Evolutionary conservation across 1,140 invertebrate species (phyloP), one percentile per base, ranked within the genome.

Genomic region (Chlorops oryzae): DNA sequence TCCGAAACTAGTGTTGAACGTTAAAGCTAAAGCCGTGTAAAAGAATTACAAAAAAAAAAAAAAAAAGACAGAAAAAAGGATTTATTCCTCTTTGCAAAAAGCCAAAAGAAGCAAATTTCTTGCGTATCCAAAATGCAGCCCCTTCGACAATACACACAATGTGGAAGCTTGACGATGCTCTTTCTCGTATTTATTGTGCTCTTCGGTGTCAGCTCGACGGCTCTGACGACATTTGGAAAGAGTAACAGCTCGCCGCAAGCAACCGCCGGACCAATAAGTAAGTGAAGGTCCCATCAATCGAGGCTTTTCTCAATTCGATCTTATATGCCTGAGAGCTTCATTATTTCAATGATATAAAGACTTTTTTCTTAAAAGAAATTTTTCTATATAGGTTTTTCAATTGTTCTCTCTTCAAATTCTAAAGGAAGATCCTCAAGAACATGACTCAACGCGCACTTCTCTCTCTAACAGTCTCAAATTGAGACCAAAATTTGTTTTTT

Each of bases 221-320:
- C 82, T 5, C 73, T 85, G 23, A 84, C 82, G 4, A 84, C 82
- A 32, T 84, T 85, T 59, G 83, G 82, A 13, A 84, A 84, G 68
- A 81, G 77, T 46, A 82, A 78, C 55, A 72, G 76, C 35, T 71
- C 72, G 46, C 77, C 80, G 4, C 72, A 78, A 17, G 77, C 81
- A 15, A 77, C 80, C 22, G 79, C 78, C 63, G 75, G 78, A 49
- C 66, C 66, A 39, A 62, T 67, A 46, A 50, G 66, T 82, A 71
- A 76, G 73, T 72, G n/a, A n/a, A n/a, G n/a, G n/a, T n/a, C n/a
- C n/a, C n/a, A 41, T 15, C 28, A 32, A 32, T 10, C 28, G 28
- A 32, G 15, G 28, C 9, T 32, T 10, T 15, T 32, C 28, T 32
- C 28, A 32, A 15, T n/a, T n/a, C n/a, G n/a, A n/a, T n/a, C n/a